Evolutionary conservation across 2,888 invertebrate species (phyloP).

Genomic region (Clepsis dumicolana): DNA sequence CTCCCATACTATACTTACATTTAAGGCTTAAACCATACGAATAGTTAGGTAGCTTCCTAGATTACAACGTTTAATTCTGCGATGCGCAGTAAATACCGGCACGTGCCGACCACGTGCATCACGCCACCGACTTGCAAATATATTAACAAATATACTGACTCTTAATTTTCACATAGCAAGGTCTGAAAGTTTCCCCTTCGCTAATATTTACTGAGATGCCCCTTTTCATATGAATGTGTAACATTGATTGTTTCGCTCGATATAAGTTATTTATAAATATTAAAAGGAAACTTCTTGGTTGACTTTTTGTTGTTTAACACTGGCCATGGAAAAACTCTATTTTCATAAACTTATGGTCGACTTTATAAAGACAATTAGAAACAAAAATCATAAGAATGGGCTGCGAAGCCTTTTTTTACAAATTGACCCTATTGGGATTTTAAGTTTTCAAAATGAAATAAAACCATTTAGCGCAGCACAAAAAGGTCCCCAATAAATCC

Average conservation of each 20-base stretch:
- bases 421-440: not conserved
- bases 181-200: conserved; percentile 3
- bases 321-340: not conserved
- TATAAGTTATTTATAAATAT: not conserved
- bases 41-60: conserved; percentile 4
- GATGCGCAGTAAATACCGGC: conserved; percentile 11
- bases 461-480: conserved; percentile 14
- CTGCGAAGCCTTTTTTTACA: conserved; percentile 5
- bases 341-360: not conserved
- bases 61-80: not conserved
- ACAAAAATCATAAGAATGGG: conserved; percentile 6
- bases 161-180: conserved; percentile 26
- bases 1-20: not conserved
- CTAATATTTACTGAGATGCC: conserved; percentile 4
- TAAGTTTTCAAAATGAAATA: not conserved
- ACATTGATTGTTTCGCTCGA: not conserved
- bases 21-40: not conserved
- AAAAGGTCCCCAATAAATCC: conserved; percentile 1
- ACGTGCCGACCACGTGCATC: conserved; percentile 27
- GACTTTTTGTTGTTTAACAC: not conserved
- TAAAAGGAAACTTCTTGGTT: not conserved
- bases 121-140: conserved; percentile 25
- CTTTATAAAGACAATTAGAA: not conserved
- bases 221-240: not conserved
- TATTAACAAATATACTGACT: conserved; percentile 27